Base-by-base conservation (phyloP, 2,888 invertebrate species). In the Caenorhabditis sp. region DNA sequence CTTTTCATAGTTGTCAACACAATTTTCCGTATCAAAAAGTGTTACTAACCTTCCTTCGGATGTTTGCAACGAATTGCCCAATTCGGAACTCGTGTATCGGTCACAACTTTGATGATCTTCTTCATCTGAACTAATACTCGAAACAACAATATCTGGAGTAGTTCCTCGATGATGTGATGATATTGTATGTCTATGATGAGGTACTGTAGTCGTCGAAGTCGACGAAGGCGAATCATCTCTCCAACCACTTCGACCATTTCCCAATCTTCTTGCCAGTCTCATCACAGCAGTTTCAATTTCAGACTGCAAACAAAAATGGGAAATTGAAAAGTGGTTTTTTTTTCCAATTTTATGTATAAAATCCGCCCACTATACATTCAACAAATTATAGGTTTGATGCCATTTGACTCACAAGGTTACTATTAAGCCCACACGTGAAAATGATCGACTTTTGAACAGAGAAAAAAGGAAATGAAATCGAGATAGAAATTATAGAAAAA, bases 261-360 rank as follows among this genome's bases (percentile, higher is more conserved):
- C 86, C 21, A 86, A 70, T 58, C 84, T 72, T 23, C 83, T 71
- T 12, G 84, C 84, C 36, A 86, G 69, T 51, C 84, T 75, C 66
- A 83, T 82, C 26, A 86, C 86, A 8, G 86, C 86, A 43, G 68
- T 78, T 67, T 86, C 86, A 37, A 86, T 82, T 69, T 86, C 86
- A 36, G 77, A 76, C 66, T 83, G 74, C 36, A 76, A 66, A 58
- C 64, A 53, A 53, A 53, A 23, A 21, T 23, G 4, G 53, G 21
- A 6, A 12, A 27, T 37, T 36, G 24, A 31, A 51, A n/a, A n/a
- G n/a, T n/a, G n/a, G n/a, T n/a, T n/a, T n/a, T n/a, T n/a, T n/a
- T n/a, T n/a, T n/a, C n/a, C n/a, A n/a, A n/a, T n/a, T n/a, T n/a
- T n/a, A n/a, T n/a, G n/a, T n/a, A n/a, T n/a, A n/a, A n/a, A n/a